These are phyloP conservation scores for Liolophura sinensis DNA, from an alignment of 1,140 invertebrate genomes.

Conservation along the genomic window DNA sequence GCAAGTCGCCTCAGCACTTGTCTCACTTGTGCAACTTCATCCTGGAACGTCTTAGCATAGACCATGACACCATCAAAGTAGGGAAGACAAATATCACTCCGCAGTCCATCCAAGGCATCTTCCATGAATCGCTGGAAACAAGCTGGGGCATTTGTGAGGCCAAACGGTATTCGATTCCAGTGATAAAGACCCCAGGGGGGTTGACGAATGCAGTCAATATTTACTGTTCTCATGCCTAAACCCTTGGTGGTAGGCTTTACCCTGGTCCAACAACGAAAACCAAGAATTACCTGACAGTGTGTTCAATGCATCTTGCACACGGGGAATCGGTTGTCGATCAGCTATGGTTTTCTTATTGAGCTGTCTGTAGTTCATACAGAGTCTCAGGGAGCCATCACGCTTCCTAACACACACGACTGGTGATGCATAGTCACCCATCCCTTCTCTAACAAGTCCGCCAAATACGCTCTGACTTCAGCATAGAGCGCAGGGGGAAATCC, in stretches of 20 bases:
- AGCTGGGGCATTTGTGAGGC: slow-evolving; percentile 21
- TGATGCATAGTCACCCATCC: slow-evolving; percentile 14
- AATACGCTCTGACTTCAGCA: slow-evolving; percentile 20
- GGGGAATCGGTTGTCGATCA: slow-evolving; percentile 10
- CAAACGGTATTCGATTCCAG: slow-evolving; percentile 28
- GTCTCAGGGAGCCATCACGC: slow-evolving; percentile 11
- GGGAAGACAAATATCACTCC: slow-evolving; percentile 14
- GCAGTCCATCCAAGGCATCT: slow-evolving; percentile 10
- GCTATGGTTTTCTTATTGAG: slow-evolving; percentile 15
- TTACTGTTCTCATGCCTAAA: slow-evolving; percentile 13
- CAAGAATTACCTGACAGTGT: slow-evolving; percentile 10
- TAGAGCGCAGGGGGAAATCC: slow-evolving; percentile 14
- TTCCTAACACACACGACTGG: slow-evolving; percentile 26
- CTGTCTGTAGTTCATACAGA: slow-evolving; percentile 24
- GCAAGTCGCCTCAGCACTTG: slow-evolving; percentile 49
- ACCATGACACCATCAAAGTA: slow-evolving; percentile 28
- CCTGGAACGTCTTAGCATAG: no score
- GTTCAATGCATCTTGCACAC: slow-evolving; percentile 21
- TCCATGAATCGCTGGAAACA: slow-evolving; percentile 25
- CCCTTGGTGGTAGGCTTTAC: slow-evolving; percentile 23
- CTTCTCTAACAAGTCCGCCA: slow-evolving; percentile 11
- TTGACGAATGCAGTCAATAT: slow-evolving; percentile 21
- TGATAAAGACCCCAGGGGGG: slow-evolving; percentile 18
- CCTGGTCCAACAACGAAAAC: slow-evolving; percentile 21
- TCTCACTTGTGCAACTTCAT: slow-evolving; percentile 30